Conservation (phyloP, 2,888 invertebrate species). For the Eristalis tenax region DNA sequence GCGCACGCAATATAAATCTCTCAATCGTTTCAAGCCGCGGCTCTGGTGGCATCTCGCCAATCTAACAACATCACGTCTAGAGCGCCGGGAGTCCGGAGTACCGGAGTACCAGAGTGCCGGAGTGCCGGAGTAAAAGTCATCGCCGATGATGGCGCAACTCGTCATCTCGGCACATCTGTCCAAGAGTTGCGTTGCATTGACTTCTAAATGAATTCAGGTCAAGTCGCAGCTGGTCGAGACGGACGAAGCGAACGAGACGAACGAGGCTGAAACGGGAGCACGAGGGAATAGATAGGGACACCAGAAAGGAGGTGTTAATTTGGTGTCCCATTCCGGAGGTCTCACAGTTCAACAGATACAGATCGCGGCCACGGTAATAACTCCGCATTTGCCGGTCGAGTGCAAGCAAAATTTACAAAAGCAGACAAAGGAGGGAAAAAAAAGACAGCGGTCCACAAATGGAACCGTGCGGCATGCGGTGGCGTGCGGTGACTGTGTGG, state of each 20-base stretch:
- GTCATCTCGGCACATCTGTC: slow-evolving; percentile 34
- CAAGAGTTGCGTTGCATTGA: slow-evolving; percentile 35
- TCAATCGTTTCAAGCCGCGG: slow-evolving; percentile 57
- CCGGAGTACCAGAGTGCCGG: not conserved
- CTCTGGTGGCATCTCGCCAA: slow-evolving; percentile 24
- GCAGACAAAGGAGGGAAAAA: not conserved
- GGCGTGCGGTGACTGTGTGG: not conserved
- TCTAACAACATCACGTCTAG: slow-evolving; percentile 53
- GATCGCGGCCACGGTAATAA: slow-evolving; percentile 44
- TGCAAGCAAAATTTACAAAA: not conserved
- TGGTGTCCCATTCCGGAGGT: slow-evolving; percentile 63
- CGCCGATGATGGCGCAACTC: not conserved
- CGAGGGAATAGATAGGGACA: slow-evolving; percentile 26
- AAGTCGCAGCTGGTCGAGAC: slow-evolving; percentile 20
- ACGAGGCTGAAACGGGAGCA: slow-evolving; percentile 30
- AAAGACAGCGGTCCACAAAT: slow-evolving; percentile 43
- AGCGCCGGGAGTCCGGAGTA: not conserved
- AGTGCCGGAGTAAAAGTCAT: not conserved
- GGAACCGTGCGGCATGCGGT: slow-evolving; percentile 47
- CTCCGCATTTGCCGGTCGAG: slow-evolving; percentile 45
- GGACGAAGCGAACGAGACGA: slow-evolving; percentile 45
- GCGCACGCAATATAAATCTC: slow-evolving; percentile 69
- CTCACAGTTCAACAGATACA: slow-evolving; percentile 61
- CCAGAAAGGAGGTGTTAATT: slow-evolving; percentile 66
- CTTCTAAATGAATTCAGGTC: slow-evolving; percentile 63